Percentiles rank a stretch among this genome's conserved stretches.
Evolutionary conservation across 2,113 vertebrate genomes (phyloP).

Genomic region (Boleophthalmus pectinirostris): DNA sequence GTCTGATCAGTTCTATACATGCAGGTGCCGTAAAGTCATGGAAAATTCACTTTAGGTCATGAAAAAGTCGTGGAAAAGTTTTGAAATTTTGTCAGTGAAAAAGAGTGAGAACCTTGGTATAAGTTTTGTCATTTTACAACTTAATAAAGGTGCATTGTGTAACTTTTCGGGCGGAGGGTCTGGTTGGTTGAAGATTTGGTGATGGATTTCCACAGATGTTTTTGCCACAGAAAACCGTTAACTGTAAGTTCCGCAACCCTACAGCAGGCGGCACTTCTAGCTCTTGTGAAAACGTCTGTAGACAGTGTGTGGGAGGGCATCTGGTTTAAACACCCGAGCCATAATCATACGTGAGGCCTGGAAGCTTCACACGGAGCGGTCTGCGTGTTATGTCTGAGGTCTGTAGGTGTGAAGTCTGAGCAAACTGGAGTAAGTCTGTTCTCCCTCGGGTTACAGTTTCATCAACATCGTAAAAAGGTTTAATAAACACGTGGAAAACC

Average conservation of each 20-base stretch:
- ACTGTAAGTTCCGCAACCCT: no score
- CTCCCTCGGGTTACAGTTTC: constrained; percentile 17
- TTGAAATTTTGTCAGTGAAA: no score
- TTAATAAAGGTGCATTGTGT: no score
- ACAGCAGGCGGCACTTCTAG: neutral
- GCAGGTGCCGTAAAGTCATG: no score
- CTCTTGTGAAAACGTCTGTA: neutral
- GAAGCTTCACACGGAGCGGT: neutral
- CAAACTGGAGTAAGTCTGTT: constrained; percentile 5
- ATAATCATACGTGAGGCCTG: neutral
- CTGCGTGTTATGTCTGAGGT: neutral
- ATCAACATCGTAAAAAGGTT: constrained; percentile 28
- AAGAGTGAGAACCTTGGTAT: no score
- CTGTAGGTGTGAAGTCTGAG: neutral
- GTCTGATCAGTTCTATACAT: no score
- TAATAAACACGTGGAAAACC: constrained; percentile 51
- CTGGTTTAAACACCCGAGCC: neutral
- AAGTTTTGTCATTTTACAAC: neutral
- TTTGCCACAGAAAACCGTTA: no score
- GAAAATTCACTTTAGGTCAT: no score
- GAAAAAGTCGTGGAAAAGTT: no score
- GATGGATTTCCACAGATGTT: no score
- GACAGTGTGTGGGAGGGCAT: neutral
- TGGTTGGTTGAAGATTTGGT: no score
- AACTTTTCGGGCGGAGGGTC: no score